Evolutionary conservation across 2,113 vertebrate genomes (phyloP).

Genomic region (Danionella cerebrum): DNA sequence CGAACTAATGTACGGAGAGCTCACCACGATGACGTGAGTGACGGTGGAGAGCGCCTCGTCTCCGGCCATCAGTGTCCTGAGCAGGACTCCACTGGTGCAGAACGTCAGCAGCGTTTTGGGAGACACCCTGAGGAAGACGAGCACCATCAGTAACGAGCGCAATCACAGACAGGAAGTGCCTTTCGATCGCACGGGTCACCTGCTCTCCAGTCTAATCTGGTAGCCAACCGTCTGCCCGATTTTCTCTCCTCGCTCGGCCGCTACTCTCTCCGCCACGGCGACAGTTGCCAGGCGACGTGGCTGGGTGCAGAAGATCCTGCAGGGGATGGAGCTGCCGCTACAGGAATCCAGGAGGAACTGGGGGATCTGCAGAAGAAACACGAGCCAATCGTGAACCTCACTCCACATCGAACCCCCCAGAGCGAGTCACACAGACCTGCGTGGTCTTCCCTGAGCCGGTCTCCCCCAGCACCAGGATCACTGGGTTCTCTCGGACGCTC

Average conservation of each 20-base stretch:
- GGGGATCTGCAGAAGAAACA: constrained; percentile 71
- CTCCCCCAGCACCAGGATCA: constrained; percentile 87
- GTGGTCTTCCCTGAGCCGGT: constrained; percentile 97
- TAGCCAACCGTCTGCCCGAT: constrained; percentile 89
- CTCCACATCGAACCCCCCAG: too few species aligned
- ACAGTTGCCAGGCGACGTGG: constrained; percentile 84
- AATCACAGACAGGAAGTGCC: too few species aligned
- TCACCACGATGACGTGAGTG: constrained; percentile 94
- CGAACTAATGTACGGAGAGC: too few species aligned
- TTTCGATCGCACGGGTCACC: constrained; percentile 53
- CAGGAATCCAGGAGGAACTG: constrained; percentile 92
- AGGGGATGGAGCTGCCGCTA: constrained; percentile 69
- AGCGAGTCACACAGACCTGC: constrained; percentile 69
- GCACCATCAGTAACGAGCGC: not conserved
- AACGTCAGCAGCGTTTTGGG: constrained; percentile 90
- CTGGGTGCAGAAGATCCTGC: constrained; percentile 92
- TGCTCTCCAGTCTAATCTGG: constrained; percentile 92
- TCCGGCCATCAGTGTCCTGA: constrained; percentile 86
- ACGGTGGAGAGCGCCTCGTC: constrained; percentile 75
- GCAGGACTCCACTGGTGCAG: constrained; percentile 87
- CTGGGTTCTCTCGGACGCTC: constrained; percentile 78
- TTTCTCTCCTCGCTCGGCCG: constrained; percentile 83
- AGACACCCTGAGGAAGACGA: constrained; percentile 73
- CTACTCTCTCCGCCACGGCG: constrained; percentile 89
- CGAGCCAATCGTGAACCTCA: too few species aligned